A percentile compares a stretch with the other conserved stretches of the same genome.
These are phyloP conservation scores for Drosophila nannoptera DNA, from an alignment of 1,140 invertebrate species.

Conservation along the genomic window DNA sequence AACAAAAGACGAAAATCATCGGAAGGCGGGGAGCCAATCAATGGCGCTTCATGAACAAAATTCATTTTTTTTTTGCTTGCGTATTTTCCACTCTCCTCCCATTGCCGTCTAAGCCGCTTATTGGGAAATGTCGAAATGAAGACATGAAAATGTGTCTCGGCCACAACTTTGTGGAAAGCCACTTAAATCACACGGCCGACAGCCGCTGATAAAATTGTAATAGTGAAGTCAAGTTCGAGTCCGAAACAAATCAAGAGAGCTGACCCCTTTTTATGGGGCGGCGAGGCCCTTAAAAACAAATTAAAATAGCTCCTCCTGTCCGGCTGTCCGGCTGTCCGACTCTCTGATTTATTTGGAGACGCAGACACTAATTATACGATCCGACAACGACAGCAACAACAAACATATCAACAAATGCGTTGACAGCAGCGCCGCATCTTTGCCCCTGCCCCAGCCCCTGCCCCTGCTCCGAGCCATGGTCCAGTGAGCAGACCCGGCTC, in stretches of 20 bases:
- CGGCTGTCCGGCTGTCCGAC: conserved; percentile 20
- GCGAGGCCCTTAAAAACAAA: conserved; percentile 30
- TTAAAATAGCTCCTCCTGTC: conserved; percentile 29
- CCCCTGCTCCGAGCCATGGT: conserved; percentile 43
- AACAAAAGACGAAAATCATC: too few species aligned
- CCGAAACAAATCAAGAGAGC: conserved; percentile 61
- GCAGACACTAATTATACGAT: conserved; percentile 70
- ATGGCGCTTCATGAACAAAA: not conserved
- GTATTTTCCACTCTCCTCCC: conserved; percentile 28
- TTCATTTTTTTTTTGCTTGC: not conserved
- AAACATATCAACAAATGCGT: conserved; percentile 54
- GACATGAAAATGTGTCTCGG: conserved; percentile 57
- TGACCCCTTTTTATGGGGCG: conserved; percentile 24
- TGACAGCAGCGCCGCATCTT: conserved; percentile 71
- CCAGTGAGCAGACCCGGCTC: conserved; percentile 53
- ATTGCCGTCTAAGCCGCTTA: not conserved
- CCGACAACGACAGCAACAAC: conserved; percentile 31
- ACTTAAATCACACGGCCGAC: conserved; percentile 72
- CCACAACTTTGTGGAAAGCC: conserved; percentile 41
- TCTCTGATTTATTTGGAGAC: conserved; percentile 67
- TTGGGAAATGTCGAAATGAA: conserved; percentile 53
- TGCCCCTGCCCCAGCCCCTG: conserved; percentile 41
- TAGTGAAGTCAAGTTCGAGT: conserved; percentile 12
- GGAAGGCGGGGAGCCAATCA: too few species aligned
- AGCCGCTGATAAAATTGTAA: conserved; percentile 58